phyloP scores from a whole-genome alignment of 2,113 vertebrate species.

The Megatriorchis doriae region DNA sequence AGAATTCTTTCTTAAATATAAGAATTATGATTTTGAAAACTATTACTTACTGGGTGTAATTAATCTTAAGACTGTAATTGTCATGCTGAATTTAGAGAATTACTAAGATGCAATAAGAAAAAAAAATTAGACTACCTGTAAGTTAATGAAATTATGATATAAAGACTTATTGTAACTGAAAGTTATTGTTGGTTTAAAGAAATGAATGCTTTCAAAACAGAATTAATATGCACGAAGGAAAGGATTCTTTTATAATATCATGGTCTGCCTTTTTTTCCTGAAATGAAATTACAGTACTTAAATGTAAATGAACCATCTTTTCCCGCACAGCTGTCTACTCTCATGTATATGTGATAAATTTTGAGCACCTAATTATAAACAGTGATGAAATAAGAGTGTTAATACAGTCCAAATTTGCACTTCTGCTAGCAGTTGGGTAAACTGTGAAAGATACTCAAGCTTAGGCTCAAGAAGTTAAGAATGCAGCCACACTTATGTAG shows the following conservation, averaged over 20 bases:
- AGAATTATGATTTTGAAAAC: not conserved
- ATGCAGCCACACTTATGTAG: not conserved
- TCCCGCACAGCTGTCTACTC: slow-evolving; percentile 6
- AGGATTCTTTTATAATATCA: not conserved
- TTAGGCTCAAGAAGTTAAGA: not conserved
- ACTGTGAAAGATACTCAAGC: not conserved
- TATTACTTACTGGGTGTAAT: not conserved
- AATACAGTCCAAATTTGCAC: not conserved
- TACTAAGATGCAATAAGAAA: not conserved
- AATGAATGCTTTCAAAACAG: not conserved
- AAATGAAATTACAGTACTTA: slow-evolving; percentile 33
- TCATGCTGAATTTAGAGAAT: not conserved
- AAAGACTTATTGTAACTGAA: not conserved
- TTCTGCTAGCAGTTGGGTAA: not conserved
- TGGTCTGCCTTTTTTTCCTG: not conserved
- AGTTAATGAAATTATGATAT: not conserved
- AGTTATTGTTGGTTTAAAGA: not conserved
- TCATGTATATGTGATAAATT: slow-evolving; percentile 14
- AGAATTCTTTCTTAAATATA: not conserved
- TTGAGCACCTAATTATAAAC: slow-evolving; percentile 23
- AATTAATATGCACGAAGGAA: not conserved
- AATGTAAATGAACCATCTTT: slow-evolving; percentile 10
- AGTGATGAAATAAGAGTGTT: not conserved
- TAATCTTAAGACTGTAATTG: not conserved
- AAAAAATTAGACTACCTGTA: not conserved